Base-by-base conservation (phyloP, 1,140 invertebrate species). In the Oncopodura yosiiana region DNA sequence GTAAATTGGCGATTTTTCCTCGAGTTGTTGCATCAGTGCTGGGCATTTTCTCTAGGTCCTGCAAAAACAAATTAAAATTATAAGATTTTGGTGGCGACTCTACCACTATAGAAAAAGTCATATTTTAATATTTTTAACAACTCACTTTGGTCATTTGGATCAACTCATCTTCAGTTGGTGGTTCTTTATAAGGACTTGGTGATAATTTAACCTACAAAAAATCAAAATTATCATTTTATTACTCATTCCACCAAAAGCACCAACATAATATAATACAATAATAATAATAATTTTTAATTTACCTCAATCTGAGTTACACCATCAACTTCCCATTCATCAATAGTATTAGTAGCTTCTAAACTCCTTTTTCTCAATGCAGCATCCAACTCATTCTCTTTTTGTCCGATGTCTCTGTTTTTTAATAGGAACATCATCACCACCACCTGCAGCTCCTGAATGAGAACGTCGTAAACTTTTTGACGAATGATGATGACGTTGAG, bases 1-100 rank as follows among this genome's bases (percentile, higher is more conserved):
- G 93, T 30, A 96, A 73, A 42, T 85, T 89, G 0, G 93, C 89
- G 62, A 97, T 96, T 66, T 87, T 83, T 71, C 95, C 88, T 67
- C 93, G 73, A 0, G 94, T 86, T 24, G 78, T 78, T 49, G 91
- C 93, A 78, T 97, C 93, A 62, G 86, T 87, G 0, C 92, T 95
- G 1, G 93, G 89, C 60, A 90, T 88, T 64, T 86, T 89, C 73
- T 96, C 93, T 60, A 96, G 75, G 65, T 90, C 88, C 73, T 86
- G 74, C 36, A n/a, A n/a, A 92, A 74, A 27, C 57, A 66, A 63
- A 63, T 58, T 41, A 44, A 23, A 46, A 38, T 42, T 36, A 37
- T 49, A 43, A 49, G 36, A 50, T 41, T 30, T 24, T 26, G 24
- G 39, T 27, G 2, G 19, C 27, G 3, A 48, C 14, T 19, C 3